Percentiles rank a stretch among this genome's conserved stretches.
phyloP scores from a whole-genome alignment of 2,888 invertebrate genomes.

The Ecliptopera silaceata region DNA sequence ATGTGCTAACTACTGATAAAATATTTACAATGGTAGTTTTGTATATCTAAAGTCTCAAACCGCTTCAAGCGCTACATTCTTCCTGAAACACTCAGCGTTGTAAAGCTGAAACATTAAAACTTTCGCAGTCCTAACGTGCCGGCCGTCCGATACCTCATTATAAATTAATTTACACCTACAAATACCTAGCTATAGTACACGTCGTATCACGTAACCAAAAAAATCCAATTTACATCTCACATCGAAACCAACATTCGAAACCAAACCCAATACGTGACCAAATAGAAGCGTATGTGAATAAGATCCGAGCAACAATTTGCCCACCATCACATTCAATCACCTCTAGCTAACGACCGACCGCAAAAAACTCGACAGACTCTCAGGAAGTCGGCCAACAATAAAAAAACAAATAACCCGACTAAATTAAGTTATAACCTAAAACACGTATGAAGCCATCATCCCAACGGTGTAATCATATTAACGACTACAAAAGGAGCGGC shows the following conservation, averaged over 20 bases:
- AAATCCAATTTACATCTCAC: slow-evolving; percentile 57
- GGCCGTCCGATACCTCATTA: slow-evolving; percentile 52
- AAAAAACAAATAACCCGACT: slow-evolving; percentile 81
- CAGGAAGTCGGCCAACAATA: slow-evolving; percentile 79
- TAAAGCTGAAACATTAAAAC: slow-evolving; percentile 46
- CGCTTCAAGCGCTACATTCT: slow-evolving; percentile 17
- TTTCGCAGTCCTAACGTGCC: slow-evolving; percentile 48
- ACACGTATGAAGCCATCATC: slow-evolving; percentile 83
- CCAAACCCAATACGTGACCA: slow-evolving; percentile 61
- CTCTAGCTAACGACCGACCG: slow-evolving; percentile 73
- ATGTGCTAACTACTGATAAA: no score
- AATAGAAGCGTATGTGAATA: slow-evolving; percentile 33
- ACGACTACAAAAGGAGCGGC: slow-evolving; percentile 82
- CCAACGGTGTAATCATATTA: slow-evolving; percentile 83
- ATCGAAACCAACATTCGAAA: slow-evolving; percentile 52
- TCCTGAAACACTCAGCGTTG: slow-evolving; percentile 33
- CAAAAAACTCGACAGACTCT: slow-evolving; percentile 79
- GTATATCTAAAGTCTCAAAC: slow-evolving; percentile 2
- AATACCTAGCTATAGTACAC: slow-evolving; percentile 41
- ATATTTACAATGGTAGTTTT: no score
- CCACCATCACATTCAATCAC: slow-evolving; percentile 80
- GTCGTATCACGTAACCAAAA: slow-evolving; percentile 44
- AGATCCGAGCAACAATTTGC: slow-evolving; percentile 62
- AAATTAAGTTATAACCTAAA: slow-evolving; percentile 84
- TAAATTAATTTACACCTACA: slow-evolving; percentile 67